A percentile compares a stretch with the other conserved stretches of the same genome.
Conservation (phyloP, 2,113 vertebrate genomes). For the Gracilinanus agilis region DNA sequence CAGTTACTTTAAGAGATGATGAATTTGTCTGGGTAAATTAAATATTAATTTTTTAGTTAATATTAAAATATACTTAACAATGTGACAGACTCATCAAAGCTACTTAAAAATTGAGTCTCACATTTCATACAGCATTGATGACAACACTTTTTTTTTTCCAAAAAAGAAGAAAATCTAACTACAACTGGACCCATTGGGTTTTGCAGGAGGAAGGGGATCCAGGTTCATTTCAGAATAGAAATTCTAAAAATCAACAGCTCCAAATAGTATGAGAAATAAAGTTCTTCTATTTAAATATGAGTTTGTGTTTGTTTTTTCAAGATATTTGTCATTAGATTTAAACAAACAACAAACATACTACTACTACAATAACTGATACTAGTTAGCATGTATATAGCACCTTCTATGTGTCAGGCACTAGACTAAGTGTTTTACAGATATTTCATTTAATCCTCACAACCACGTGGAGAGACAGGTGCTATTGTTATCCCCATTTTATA, state of each 20-base stretch:
- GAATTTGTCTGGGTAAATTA: constrained; percentile 59
- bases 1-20: constrained; percentile 57
- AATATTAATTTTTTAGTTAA: constrained; percentile 58
- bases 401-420: neutral
- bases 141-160: neutral
- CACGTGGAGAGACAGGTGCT: neutral
- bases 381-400: neutral
- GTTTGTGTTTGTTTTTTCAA: neutral
- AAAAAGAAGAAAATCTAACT: constrained; percentile 22
- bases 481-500: neutral
- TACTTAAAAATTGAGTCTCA: constrained; percentile 40
- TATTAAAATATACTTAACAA: neutral
- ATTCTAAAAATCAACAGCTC: neutral
- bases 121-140: neutral
- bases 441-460: neutral
- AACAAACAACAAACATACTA: neutral
- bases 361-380: neutral
- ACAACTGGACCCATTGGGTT: neutral
- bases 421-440: neutral
- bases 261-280: neutral
- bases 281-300: neutral
- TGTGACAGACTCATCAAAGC: constrained; percentile 35
- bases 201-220: neutral
- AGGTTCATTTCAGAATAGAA: neutral
- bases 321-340: neutral